phyloP scores from a whole-genome alignment of 2,888 invertebrate genomes.

The Calliphora vomitoria region DNA sequence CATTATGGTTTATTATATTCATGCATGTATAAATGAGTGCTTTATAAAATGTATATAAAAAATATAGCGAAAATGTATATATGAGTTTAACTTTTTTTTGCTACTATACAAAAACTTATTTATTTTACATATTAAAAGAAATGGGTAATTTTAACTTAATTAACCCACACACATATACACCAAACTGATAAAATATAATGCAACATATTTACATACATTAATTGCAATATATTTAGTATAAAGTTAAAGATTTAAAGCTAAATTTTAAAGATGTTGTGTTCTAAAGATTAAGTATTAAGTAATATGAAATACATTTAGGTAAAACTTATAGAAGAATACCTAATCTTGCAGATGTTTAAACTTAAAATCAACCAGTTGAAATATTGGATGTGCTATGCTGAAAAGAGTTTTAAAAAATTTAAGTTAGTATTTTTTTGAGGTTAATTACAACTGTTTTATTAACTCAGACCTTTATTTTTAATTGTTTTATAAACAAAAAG shows the following conservation, averaged over 20 bases:
- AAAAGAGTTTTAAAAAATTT: too few species aligned
- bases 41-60: constrained; percentile 16
- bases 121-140: constrained; percentile 60
- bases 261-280: not conserved
- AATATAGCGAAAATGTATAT: constrained; percentile 26
- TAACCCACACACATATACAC: constrained; percentile 43
- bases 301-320: too few species aligned
- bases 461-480: too few species aligned
- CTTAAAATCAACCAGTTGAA: too few species aligned
- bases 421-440: too few species aligned
- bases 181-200: constrained; percentile 18
- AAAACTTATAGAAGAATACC: too few species aligned
- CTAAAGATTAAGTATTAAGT: not conserved
- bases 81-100: not conserved
- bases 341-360: too few species aligned
- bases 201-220: not conserved
- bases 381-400: too few species aligned
- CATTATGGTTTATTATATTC: constrained; percentile 63
- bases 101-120: constrained; percentile 47
- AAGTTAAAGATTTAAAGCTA: not conserved
- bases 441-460: too few species aligned
- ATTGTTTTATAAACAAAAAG: too few species aligned
- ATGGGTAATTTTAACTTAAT: constrained; percentile 70
- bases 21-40: constrained; percentile 35
- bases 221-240: not conserved